Evolutionary conservation across 2,113 vertebrate species (phyloP).

Genomic region (Tursiops truncatus): DNA sequence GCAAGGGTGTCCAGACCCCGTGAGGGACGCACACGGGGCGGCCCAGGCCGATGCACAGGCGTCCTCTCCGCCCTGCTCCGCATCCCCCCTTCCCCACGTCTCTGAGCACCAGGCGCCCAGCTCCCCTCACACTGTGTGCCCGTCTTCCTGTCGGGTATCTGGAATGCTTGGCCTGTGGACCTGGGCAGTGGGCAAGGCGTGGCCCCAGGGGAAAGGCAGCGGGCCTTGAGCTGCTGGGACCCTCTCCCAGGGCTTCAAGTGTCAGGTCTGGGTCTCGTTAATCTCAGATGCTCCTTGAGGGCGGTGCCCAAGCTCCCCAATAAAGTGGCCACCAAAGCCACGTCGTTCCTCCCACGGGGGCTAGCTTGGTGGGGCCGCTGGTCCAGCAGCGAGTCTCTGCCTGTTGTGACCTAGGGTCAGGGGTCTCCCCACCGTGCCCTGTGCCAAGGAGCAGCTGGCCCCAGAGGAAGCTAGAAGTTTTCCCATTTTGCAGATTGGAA

Average conservation of each 20-base stretch:
- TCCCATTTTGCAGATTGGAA: not conserved
- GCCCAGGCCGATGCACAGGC: fast-evolving
- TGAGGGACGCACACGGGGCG: not conserved
- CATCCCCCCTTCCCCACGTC: too few relatives aligned
- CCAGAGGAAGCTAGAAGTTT: not conserved
- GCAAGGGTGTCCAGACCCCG: too few relatives aligned
- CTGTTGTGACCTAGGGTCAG: not conserved
- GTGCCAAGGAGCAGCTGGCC: not conserved
- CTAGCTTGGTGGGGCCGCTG: not conserved
- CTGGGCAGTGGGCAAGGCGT: not conserved
- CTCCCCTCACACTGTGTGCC: not conserved
- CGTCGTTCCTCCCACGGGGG: fast-evolving
- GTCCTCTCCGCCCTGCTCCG: fast-evolving
- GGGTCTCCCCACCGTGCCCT: not conserved
- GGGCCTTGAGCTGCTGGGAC: not conserved
- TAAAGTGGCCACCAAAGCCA: fast-evolving
- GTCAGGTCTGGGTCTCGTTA: not conserved
- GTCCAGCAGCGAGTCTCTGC: fast-evolving
- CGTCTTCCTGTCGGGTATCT: not conserved
- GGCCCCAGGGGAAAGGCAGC: fast-evolving
- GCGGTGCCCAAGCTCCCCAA: not conserved
- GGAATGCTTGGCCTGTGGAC: not conserved
- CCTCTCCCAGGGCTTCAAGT: fast-evolving
- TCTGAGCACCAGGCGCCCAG: not conserved
- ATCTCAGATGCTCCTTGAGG: not conserved